Base-by-base conservation (phyloP, 2,888 invertebrate genomes). In the Coelogynopora nodosa region DNA sequence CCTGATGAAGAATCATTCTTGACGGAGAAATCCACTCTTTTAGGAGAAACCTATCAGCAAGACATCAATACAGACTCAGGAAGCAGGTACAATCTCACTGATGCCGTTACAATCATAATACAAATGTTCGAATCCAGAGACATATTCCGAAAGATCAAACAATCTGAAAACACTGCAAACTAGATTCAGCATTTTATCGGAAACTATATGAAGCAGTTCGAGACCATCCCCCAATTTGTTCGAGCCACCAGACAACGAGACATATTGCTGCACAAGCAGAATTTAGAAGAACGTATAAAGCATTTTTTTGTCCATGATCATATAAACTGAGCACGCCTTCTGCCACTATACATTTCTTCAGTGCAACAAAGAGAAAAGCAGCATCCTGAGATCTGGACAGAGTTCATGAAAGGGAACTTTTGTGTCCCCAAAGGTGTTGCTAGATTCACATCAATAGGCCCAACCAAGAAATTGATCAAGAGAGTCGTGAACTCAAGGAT, bases 371-470 rank as follows among this genome's bases (percentile, higher is more conserved):
- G 84, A 26, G 81, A 82, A 84, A 85, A 85, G 29, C 28, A 84
- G 30, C 18, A 85, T 84, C 85, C 85, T 26, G 85, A 85, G 28
- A 27, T 85, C 74, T 85, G 85, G 85, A 28, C 83, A 84, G 26
- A 85, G 31, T 85, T 85, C 82, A 30, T 85, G 85, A 85, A 85
- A 67, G 85, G 84, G 27, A 85, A 85, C 85, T 85, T 85, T 28
- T 85, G 85, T 85, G 85, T 85, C 82, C 85, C 82, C 23, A 85
- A 85, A 84, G 85, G 84, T 29, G 18, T 85, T 27, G 27, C 82
- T 84, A 84, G 85, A 28, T 85, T 85, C 85, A 85, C 85, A 81
- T 85, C 85, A 85, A 85, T 85, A 85, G 82, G 10, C 82, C 85
- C 83, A 85, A 85, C 85, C 85, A 85, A 85, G 85, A 67, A n/a